A percentile compares a stretch with the other conserved stretches of the same genome.
These are phyloP conservation scores for Acanthurus leucopareius DNA, from an alignment of 2,797 vertebrate species.

Conservation along the genomic window DNA sequence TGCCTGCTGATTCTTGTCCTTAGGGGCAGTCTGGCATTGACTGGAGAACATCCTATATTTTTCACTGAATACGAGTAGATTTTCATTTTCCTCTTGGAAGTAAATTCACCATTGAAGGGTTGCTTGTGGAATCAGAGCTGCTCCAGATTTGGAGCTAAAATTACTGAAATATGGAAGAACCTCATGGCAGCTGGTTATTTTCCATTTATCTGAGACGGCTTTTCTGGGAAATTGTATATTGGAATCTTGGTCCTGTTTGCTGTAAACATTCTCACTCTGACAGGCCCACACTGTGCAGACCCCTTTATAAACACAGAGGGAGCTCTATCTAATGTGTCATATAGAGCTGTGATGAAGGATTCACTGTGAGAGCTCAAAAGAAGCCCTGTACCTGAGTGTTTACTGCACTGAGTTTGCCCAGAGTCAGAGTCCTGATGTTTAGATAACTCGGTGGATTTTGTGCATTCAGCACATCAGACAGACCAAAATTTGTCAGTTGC, in stretches of 20 bases:
- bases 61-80: slow-evolving; percentile 41
- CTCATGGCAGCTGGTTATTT: slow-evolving; percentile 63
- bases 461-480: slow-evolving; percentile 57
- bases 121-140: slow-evolving; percentile 46
- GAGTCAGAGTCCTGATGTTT: slow-evolving; percentile 56
- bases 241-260: slow-evolving; percentile 60
- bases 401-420: slow-evolving; percentile 42
- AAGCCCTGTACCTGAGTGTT: slow-evolving; percentile 77
- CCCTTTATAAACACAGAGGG: slow-evolving; percentile 62
- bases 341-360: slow-evolving; percentile 71
- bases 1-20: slow-evolving; percentile 30
- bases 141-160: slow-evolving; percentile 33
- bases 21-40: slow-evolving; percentile 45
- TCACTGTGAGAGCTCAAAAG: slow-evolving; percentile 78
- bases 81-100: slow-evolving; percentile 30
- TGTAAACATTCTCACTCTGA: slow-evolving; percentile 75
- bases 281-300: slow-evolving; percentile 65
- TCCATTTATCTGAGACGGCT: slow-evolving; percentile 56
- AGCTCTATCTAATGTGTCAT: slow-evolving; percentile 57
- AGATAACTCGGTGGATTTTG: slow-evolving; percentile 49
- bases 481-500: slow-evolving; percentile 57
- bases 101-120: slow-evolving; percentile 30
- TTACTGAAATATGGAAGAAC: slow-evolving; percentile 32
- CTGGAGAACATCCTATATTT: slow-evolving; percentile 54
- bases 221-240: slow-evolving; percentile 49